These are phyloP conservation scores for Saguinus midas DNA, from an alignment of 2,113 vertebrate genomes.

Conservation along the genomic window DNA sequence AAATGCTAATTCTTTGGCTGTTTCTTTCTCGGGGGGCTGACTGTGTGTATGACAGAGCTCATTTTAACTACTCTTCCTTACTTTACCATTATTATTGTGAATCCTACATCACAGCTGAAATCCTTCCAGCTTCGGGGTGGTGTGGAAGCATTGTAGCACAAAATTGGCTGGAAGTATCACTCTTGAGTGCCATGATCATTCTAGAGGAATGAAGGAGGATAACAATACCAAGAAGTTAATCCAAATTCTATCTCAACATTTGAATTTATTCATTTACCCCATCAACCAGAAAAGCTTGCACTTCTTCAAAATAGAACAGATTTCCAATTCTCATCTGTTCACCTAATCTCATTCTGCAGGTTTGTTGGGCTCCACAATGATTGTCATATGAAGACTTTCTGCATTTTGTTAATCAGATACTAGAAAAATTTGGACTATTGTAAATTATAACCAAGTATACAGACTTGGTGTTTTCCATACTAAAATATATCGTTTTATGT, in stretches of 20 bases:
- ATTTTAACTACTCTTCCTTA: not conserved
- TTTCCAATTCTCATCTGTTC: not conserved
- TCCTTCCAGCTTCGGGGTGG: constrained; percentile 18
- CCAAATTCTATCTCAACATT: not conserved
- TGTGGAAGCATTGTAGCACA: not conserved
- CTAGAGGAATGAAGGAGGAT: not conserved
- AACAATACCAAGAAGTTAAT: constrained; percentile 16
- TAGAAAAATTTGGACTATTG: constrained; percentile 30
- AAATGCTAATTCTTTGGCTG: constrained; percentile 61
- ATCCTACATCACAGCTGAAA: constrained; percentile 29
- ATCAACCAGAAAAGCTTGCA: not conserved
- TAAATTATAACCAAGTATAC: constrained; percentile 28
- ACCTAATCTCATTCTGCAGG: not conserved
- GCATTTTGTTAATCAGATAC: constrained; percentile 28
- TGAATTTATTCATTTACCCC: not conserved
- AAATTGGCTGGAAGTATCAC: not conserved
- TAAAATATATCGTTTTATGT: not conserved
- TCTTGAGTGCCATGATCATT: not conserved
- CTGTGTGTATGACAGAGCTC: constrained; percentile 51
- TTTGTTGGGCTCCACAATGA: not conserved
- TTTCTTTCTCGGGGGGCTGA: constrained; percentile 52
- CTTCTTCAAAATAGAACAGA: constrained; percentile 10
- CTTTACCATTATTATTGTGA: constrained; percentile 16
- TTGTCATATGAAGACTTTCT: not conserved
- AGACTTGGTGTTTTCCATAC: not conserved